phyloP scores from a whole-genome alignment of 2,113 vertebrate genomes.

The Oostethus manadensis region DNA sequence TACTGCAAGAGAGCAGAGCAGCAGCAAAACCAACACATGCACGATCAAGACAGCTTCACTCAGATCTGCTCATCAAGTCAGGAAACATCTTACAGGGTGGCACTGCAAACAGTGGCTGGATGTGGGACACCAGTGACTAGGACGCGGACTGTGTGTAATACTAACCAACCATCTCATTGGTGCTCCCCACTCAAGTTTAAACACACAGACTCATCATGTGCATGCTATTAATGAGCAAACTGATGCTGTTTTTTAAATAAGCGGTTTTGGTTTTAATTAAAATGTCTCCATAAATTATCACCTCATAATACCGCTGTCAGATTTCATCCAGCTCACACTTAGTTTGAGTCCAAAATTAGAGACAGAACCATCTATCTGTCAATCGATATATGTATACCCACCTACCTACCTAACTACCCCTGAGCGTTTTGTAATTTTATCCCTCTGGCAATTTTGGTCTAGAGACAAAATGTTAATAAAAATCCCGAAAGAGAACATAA shows the following conservation, averaged over 20 bases:
- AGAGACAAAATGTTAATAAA: no score
- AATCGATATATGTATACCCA: conserved; percentile 12
- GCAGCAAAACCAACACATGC: no score
- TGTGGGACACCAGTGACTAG: no score
- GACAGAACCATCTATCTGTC: conserved; percentile 14
- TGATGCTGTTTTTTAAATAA: conserved; percentile 74
- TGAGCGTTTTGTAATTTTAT: no score
- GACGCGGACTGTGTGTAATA: neutral
- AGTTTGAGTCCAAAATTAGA: conserved; percentile 55
- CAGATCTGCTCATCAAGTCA: no score
- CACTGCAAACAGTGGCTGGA: no score
- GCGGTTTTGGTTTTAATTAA: conserved; percentile 79
- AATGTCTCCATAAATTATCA: conserved; percentile 78
- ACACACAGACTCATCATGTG: conserved; percentile 56
- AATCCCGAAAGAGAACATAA: no score
- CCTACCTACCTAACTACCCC: neutral
- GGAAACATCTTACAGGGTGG: no score
- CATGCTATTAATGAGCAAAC: conserved; percentile 71
- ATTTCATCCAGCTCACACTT: conserved; percentile 67
- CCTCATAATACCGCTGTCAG: conserved; percentile 75
- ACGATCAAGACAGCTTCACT: no score
- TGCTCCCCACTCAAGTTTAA: conserved; percentile 60
- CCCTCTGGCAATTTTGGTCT: no score
- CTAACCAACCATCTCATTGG: conserved; percentile 65
- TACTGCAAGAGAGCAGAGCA: no score